phyloP scores from a whole-genome alignment of 2,888 invertebrate species.

The Tetrapedia diversipes region DNA sequence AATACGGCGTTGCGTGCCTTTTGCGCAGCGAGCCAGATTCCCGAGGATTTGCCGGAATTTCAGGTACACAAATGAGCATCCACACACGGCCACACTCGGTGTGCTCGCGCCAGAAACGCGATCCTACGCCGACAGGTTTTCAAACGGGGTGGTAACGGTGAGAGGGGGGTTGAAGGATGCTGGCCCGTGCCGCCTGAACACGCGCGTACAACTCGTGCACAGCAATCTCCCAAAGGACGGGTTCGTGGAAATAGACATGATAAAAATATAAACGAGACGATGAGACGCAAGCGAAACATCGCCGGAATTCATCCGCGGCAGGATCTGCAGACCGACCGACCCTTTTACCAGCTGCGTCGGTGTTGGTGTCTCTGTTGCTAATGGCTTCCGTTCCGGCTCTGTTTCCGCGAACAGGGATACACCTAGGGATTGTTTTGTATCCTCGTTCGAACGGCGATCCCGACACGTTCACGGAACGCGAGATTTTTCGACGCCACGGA shows the following conservation, averaged over 20 bases:
- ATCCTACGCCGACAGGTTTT: slow-evolving; percentile 33
- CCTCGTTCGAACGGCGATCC: no score
- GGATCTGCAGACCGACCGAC: slow-evolving; percentile 17
- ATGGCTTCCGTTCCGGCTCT: slow-evolving; percentile 19
- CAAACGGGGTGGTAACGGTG: neutral
- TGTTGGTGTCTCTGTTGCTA: no score
- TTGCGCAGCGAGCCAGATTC: slow-evolving; percentile 68
- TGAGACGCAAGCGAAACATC: slow-evolving; percentile 31
- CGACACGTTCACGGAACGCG: no score
- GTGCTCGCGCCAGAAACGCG: slow-evolving; percentile 46
- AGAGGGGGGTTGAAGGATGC: no score
- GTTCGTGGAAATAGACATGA: slow-evolving; percentile 49
- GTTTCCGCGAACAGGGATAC: neutral
- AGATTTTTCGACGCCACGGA: no score
- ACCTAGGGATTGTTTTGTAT: neutral
- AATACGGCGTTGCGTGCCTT: slow-evolving; percentile 73
- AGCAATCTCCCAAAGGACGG: slow-evolving; percentile 37
- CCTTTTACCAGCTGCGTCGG: no score
- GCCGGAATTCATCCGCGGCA: slow-evolving; percentile 8
- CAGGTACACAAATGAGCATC: slow-evolving; percentile 65
- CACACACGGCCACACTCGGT: slow-evolving; percentile 32
- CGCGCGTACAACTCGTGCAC: slow-evolving; percentile 10
- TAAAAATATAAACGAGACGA: slow-evolving; percentile 52
- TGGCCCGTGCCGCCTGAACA: neutral
- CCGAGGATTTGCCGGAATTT: slow-evolving; percentile 68